Percentiles rank a stretch among this genome's conserved stretches.
Evolutionary conservation across 2,888 invertebrate genomes (phyloP).

Genomic region (Empis stercorea): DNA sequence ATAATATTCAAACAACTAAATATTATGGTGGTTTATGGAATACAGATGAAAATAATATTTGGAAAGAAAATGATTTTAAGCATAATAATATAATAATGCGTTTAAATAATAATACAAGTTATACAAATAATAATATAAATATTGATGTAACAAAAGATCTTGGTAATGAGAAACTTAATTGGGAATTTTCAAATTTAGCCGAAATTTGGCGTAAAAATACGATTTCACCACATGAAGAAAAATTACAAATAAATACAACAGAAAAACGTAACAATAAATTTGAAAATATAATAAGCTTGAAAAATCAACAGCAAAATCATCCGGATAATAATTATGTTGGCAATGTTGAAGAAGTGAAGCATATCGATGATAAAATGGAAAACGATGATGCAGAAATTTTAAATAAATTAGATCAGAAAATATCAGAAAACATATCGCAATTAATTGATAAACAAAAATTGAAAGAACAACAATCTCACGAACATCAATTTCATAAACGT

Average conservation of each 20-base stretch:
- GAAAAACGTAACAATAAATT: constrained; percentile 1
- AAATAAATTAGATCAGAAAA: constrained; percentile 1
- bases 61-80: constrained; percentile 16
- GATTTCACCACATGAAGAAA: constrained; percentile 1
- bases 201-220: constrained; percentile 22
- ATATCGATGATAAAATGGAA: background rate
- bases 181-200: constrained; percentile 25
- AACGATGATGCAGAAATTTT: background rate
- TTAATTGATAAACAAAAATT: background rate
- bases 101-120: constrained; percentile 2
- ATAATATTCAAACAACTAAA: constrained; percentile 10
- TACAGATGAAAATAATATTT: constrained; percentile 17
- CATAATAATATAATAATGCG: constrained; percentile 13
- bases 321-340: constrained; percentile 2
- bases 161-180: constrained; percentile 18
- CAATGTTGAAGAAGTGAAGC: constrained; percentile 2
- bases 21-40: constrained; percentile 17
- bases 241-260: background rate
- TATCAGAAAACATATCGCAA: background rate
- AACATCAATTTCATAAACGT: background rate
- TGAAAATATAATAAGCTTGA: constrained; percentile 8
- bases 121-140: background rate
- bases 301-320: background rate
- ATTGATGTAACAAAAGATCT: constrained; percentile 6
- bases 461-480: background rate